phyloP scores from a whole-genome alignment of 2,797 vertebrate species.

The Lagodon rhomboides region DNA sequence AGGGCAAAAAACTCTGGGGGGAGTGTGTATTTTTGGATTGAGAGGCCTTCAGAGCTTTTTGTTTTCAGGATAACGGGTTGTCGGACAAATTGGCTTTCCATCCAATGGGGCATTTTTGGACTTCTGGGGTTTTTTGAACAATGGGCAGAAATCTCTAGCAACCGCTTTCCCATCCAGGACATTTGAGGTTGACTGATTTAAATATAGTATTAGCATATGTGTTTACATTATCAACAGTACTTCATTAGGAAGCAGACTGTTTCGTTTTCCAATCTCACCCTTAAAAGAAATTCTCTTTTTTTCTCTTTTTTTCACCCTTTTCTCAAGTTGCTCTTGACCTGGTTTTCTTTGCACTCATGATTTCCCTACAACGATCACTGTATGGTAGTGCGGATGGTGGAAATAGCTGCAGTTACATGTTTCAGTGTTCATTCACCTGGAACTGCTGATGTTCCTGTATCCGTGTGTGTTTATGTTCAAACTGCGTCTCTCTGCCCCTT shows the following conservation, averaged over 20 bases:
- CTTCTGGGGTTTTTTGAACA: no score
- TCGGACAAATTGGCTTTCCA: not conserved
- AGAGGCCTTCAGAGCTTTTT: not conserved
- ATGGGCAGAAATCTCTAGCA: no score
- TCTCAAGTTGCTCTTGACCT: slow-evolving; percentile 45
- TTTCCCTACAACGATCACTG: slow-evolving; percentile 8
- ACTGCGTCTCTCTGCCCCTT: slow-evolving; percentile 12
- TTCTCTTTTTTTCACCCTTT: not conserved
- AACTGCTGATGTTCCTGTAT: slow-evolving; percentile 24
- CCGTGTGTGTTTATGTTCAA: slow-evolving; percentile 35
- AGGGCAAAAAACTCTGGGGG: not conserved
- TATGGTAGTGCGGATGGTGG: slow-evolving; percentile 31
- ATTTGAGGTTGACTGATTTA: not conserved
- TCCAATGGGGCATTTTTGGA: not conserved
- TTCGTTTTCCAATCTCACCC: not conserved
- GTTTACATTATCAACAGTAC: not conserved
- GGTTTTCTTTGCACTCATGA: slow-evolving; percentile 33
- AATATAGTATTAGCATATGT: not conserved
- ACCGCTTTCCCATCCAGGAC: not conserved
- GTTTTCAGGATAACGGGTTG: not conserved
- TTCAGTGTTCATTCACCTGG: slow-evolving; percentile 43
- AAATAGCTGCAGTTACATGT: slow-evolving; percentile 54
- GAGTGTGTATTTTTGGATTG: not conserved
- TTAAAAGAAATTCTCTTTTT: slow-evolving; percentile 6
- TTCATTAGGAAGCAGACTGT: not conserved